phyloP scores from a whole-genome alignment of 53 echinoderm and acorn worm species.

The Astropecten irregularis region DNA sequence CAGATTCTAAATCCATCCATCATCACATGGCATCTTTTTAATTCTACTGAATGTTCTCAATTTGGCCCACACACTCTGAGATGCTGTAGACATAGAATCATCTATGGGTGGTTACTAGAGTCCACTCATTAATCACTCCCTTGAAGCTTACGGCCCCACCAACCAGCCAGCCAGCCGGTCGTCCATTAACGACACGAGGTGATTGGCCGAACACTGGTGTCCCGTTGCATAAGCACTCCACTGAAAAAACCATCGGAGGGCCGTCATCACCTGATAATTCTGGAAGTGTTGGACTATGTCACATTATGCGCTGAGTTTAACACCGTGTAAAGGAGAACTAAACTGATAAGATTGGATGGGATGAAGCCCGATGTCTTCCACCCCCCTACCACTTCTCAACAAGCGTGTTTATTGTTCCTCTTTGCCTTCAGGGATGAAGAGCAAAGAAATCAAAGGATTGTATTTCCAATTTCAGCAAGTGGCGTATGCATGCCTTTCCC shows the following conservation, averaged over 20 bases:
- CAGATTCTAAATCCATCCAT: neutral
- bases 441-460: no score
- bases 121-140: no score
- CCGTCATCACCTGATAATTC: slow-evolving; percentile 58
- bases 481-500: no score
- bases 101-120: no score
- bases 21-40: neutral
- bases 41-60: neutral
- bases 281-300: neutral
- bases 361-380: no score
- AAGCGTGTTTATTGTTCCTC: neutral
- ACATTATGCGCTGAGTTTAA: neutral
- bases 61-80: no score
- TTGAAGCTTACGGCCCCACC: no score
- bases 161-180: no score
- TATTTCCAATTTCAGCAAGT: no score
- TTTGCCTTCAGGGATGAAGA: neutral
- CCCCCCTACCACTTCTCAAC: neutral
- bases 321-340: slow-evolving; percentile 7
- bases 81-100: no score
- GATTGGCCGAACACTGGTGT: slow-evolving; percentile 9
- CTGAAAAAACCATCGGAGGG: neutral
- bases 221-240: no score
- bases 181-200: slow-evolving; percentile 34
- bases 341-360: neutral